Evolutionary conservation across 2,888 invertebrate genomes (phyloP).

Genomic region (Colletes collaris): DNA sequence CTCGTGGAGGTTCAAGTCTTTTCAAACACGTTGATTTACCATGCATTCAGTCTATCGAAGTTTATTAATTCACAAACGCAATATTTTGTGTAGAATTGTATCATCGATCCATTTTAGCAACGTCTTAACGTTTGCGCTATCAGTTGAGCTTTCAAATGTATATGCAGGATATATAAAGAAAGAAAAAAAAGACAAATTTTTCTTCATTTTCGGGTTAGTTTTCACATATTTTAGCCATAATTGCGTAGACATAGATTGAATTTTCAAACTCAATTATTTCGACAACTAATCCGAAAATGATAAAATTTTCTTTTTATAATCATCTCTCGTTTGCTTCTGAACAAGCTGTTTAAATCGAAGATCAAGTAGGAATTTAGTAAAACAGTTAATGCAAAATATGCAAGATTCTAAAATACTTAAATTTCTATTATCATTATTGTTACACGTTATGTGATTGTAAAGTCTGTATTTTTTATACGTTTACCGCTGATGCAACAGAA

Average conservation of each 20-base stretch:
- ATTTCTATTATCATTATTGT: not conserved
- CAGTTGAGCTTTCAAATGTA: slow-evolving; percentile 4
- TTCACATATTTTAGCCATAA: no score
- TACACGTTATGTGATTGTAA: slow-evolving; percentile 1
- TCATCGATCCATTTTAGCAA: slow-evolving; percentile 23
- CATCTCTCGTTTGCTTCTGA: not conserved
- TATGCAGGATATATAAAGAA: not conserved
- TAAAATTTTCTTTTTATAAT: no score
- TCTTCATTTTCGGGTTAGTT: no score
- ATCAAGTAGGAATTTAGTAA: no score
- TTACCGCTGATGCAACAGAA: not conserved
- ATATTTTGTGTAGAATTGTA: slow-evolving; percentile 34
- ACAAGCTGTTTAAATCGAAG: slow-evolving; percentile 2
- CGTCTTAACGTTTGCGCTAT: not conserved
- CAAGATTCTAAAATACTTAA: not conserved
- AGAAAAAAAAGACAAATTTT: no score
- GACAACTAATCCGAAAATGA: no score
- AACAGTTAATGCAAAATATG: not conserved
- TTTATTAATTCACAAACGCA: slow-evolving; percentile 41
- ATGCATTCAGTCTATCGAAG: slow-evolving; percentile 62
- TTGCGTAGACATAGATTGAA: no score
- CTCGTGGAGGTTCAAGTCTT: slow-evolving; percentile 66
- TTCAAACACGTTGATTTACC: slow-evolving; percentile 45
- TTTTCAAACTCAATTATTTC: no score
- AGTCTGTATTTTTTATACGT: not conserved